Conservation (phyloP, 2,113 vertebrate genomes). For the Zapus hudsonius region DNA sequence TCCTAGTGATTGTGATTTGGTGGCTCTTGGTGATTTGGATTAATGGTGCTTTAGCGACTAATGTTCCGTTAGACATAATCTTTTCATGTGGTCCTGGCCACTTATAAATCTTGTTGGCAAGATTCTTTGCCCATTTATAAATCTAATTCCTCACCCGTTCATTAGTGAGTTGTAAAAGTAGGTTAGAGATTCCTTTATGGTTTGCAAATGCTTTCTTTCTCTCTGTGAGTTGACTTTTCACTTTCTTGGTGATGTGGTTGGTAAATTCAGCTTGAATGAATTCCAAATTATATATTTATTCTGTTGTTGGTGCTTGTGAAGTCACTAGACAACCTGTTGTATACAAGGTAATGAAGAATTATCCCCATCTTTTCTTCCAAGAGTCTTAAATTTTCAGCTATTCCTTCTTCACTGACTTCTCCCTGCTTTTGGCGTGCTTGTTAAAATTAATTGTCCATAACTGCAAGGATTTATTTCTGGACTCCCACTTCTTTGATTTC, state of each 20-base stretch:
- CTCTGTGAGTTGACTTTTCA: background rate
- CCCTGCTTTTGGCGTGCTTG: background rate
- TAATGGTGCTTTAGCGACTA: background rate
- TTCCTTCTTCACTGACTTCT: background rate
- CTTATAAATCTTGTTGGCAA: background rate
- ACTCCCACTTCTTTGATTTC: background rate
- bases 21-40: background rate
- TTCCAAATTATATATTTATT: background rate
- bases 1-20: background rate
- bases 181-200: background rate
- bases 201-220: background rate
- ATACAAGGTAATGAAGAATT: background rate
- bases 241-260: background rate
- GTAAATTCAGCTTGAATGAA: background rate
- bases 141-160: background rate
- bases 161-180: background rate
- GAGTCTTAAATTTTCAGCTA: background rate
- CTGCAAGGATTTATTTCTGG: background rate
- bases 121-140: background rate
- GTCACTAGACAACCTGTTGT: background rate
- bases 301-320: background rate
- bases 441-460: background rate
- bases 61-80: background rate
- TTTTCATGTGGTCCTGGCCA: background rate
- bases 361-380: background rate